Percentiles rank a stretch among this genome's conserved stretches.
Conservation (phyloP, 2,888 invertebrate genomes). For the Leuctra nigra region DNA sequence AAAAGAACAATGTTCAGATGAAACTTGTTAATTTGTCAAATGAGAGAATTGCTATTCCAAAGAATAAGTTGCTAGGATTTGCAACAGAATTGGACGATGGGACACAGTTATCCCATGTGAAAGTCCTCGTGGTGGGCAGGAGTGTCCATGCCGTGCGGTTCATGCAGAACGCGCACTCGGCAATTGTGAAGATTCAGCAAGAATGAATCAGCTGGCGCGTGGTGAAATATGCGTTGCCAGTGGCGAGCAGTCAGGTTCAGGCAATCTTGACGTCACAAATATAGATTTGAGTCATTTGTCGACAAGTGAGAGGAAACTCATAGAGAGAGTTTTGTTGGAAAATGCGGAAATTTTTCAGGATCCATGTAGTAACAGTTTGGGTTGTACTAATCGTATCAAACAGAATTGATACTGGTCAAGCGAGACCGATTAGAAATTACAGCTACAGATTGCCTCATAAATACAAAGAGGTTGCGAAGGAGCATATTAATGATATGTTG, state of each 20-base stretch:
- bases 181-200: too few relatives aligned
- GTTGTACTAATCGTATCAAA: not conserved
- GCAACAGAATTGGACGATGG: not conserved
- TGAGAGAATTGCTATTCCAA: too few relatives aligned
- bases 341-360: not conserved
- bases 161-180: too few relatives aligned
- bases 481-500: not conserved
- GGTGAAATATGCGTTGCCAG: too few relatives aligned
- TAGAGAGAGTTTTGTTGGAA: not conserved
- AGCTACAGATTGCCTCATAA: slow-evolving; percentile 9
- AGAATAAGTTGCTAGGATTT: too few relatives aligned
- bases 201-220: too few relatives aligned
- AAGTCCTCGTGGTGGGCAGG: not conserved
- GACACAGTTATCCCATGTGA: not conserved
- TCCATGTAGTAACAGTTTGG: not conserved
- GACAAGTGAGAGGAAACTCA: not conserved
- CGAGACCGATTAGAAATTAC: not conserved
- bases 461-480: not conserved
- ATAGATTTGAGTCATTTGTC: not conserved
- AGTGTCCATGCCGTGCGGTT: not conserved
- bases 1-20: not conserved
- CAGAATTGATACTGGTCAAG: slow-evolving; percentile 5
- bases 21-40: not conserved
- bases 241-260: too few relatives aligned
- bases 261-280: too few relatives aligned